Evolutionary conservation across 2,797 vertebrate genomes (phyloP).

Genomic region (Tragelaphus oryx): DNA sequence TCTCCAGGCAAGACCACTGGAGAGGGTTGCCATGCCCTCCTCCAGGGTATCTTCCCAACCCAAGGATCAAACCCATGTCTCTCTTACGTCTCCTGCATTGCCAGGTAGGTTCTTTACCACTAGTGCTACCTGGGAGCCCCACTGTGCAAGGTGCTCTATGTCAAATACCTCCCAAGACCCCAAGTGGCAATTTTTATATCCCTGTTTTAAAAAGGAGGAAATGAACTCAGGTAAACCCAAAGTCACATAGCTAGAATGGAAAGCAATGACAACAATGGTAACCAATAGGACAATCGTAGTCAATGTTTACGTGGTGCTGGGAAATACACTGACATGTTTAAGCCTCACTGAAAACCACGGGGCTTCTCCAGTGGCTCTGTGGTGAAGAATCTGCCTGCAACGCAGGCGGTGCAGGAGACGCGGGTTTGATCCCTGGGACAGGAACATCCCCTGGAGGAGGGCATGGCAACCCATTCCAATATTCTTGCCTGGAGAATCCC

Average conservation of each 20-base stretch:
- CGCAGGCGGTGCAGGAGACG: too few relatives aligned
- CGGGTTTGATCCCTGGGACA: too few relatives aligned
- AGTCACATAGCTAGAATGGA: background rate
- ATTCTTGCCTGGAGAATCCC: background rate
- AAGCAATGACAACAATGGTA: background rate
- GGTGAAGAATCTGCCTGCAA: too few relatives aligned
- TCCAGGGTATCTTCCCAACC: background rate
- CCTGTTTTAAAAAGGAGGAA: background rate
- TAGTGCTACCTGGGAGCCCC: background rate
- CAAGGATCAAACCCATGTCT: background rate
- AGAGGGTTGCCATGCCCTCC: background rate
- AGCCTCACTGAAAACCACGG: background rate
- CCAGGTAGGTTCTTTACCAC: background rate
- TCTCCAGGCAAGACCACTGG: background rate
- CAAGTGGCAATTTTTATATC: background rate
- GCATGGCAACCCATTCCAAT: too few relatives aligned
- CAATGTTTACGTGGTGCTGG: background rate
- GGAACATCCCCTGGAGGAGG: too few relatives aligned
- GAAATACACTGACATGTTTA: background rate
- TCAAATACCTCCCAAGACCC: background rate
- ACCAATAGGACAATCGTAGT: rapidly evolving
- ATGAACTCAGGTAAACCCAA: background rate
- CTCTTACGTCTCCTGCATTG: background rate
- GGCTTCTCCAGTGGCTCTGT: too few relatives aligned
- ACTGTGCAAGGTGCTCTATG: background rate